Base-by-base conservation (phyloP, 2,797 vertebrate genomes). In the Muscicapa comitata region DNA sequence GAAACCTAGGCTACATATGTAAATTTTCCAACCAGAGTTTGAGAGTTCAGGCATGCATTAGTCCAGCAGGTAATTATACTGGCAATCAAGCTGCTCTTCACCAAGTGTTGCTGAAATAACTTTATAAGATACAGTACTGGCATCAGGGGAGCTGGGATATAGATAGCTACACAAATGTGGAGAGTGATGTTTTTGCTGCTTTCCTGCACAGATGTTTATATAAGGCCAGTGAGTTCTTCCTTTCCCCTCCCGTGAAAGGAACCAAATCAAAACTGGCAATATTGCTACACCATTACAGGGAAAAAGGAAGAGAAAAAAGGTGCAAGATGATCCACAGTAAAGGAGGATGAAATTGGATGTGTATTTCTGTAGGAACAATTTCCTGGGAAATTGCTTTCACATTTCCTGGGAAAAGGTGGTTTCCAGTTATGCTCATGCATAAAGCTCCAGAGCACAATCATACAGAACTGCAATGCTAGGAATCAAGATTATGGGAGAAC, bases 291-390 rank as follows among this genome's bases (percentile, higher is more conserved):
- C 7, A 29, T 13, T 33, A 51, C 11, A 14, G 47, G 9, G 7
- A 0, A 6, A 5, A 2, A 21, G 6, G 29, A 10, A 37, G 26
- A 31, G 3, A 26, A 61, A 75, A 51, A 53, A 54, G 5, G 1
- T 31, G 13, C 11, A 63, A 74, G 47, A 37, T 23, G 2, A 40
- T 61, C 11, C 10, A 35, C 4, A 51, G 37, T 35, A 83, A 53
- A 73, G 6, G 17, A 37, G 14, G 37, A 59, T 31, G 19, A 53
- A 76, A 70, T 29, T 7, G 14, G 11, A 59, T 8, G 5, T 23
- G 25, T 31, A 13, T 45, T 63, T 80, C 42, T 68, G 17, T 13
- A 86, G 62, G 45, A 86, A 45, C 1, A 6, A 18, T 20, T 63
- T 17, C 4, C 42, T 63, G 17, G 18, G 38, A 76, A 90, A 77